Conservation (phyloP, 2,113 vertebrate genomes). For the Fukomys damarensis region DNA sequence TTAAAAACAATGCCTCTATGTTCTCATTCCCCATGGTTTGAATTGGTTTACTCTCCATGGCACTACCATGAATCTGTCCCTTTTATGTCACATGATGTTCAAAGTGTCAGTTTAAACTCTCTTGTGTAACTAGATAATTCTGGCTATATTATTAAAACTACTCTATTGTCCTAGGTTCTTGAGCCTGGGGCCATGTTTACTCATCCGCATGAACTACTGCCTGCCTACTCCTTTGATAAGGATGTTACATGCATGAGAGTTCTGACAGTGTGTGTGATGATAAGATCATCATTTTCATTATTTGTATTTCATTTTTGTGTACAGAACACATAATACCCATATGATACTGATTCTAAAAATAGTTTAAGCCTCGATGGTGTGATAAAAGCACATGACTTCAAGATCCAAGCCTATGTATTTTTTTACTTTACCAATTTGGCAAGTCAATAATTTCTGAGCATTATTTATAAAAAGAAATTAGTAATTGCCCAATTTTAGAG, state of each 20-base stretch:
- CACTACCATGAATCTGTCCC: neutral
- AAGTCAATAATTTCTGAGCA: neutral
- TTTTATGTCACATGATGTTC: neutral
- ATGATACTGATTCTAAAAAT: neutral
- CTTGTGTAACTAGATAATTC: neutral
- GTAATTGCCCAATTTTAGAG: neutral
- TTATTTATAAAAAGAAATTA: neutral
- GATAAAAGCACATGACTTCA: neutral
- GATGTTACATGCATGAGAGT: constrained; percentile 1
- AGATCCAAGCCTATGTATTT: neutral
- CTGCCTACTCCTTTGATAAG: neutral
- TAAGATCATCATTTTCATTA: neutral
- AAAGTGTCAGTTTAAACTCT: constrained; percentile 45
- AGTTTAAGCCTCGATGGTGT: neutral
- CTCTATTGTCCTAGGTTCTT: neutral
- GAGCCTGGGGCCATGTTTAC: neutral
- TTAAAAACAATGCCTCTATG: neutral
- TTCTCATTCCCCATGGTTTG: constrained; percentile 11
- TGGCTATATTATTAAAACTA: neutral
- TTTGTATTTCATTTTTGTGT: constrained; percentile 10
- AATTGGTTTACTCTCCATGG: neutral
- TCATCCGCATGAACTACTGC: neutral
- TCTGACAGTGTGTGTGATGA: neutral
- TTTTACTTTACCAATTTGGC: neutral
- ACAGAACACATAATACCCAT: neutral